Base-by-base conservation (phyloP, 2,888 invertebrate genomes). In the Latrodectus hesperus region DNA sequence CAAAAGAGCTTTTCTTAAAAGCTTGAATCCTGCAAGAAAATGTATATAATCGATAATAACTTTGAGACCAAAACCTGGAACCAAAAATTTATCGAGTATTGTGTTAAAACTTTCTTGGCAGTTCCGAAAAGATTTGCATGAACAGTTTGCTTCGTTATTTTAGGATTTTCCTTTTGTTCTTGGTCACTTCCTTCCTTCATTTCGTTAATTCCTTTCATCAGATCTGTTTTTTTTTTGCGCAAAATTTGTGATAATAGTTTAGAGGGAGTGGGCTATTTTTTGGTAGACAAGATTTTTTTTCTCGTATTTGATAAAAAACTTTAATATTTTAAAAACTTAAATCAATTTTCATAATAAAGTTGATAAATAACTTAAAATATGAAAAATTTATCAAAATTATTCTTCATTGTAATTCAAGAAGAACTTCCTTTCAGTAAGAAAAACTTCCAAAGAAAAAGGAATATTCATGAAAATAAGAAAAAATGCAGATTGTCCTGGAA, bases 31-130 rank as follows among this genome's bases (percentile, higher is more conserved):
- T 60, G n/a, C 12, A 60, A 60, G 77, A 67, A 67, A 77, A 67
- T 67, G 65, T 22, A 65, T 67, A 77, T 67, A 64, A 26, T 22
- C 72, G 64, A 80, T 80, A 80, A 80, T 80, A 80, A 80, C 72
- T 80, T 60, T 26, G 70, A 55, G 70, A 70, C 16, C 78, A 78
- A 38, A 55, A 26, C 12, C 60, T 80, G 80, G 64, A 64, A 80
- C 52, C 72, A 60, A 72, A 72, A 60, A 38, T 77, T 80, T 72
- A 51, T 60, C 80, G 80, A 71, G 60, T 72, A 71, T 72, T 49
- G 53, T 70, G 14, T 53, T 14, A n/a, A 71, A 60, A 71, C 22
- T 72, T 80, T 72, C 72, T 60, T 72, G 79, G 72, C 72, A 80
- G 71, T 71, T 65, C 14, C 14, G n/a, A 80, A 71, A 52, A 51